Percentiles rank a stretch among this genome's conserved stretches.
These are phyloP conservation scores for Suncus etruscus DNA, from an alignment of 2,113 vertebrate species.

Conservation along the genomic window DNA sequence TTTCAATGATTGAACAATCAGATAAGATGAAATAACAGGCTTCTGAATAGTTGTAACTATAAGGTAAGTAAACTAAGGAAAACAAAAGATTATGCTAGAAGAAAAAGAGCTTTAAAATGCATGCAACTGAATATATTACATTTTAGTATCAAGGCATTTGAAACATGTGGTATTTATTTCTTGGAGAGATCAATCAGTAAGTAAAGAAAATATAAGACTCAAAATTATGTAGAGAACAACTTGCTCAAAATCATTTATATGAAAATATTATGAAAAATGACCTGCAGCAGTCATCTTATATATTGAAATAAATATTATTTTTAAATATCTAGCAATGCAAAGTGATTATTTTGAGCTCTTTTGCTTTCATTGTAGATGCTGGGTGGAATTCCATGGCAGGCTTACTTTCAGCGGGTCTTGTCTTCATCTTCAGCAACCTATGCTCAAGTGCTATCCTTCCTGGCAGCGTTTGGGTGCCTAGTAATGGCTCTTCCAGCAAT, in stretches of 20 bases:
- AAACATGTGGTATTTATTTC: not conserved
- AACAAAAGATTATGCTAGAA: not conserved
- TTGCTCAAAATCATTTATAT: too few relatives aligned
- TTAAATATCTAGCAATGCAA: not conserved
- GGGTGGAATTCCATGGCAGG: slow-evolving; percentile 98
- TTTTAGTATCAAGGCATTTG: not conserved
- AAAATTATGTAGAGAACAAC: too few relatives aligned
- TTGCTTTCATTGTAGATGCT: slow-evolving; percentile 89
- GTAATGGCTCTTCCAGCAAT: slow-evolving; percentile 96
- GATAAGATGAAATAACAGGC: not conserved
- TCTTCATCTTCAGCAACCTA: slow-evolving; percentile 98
- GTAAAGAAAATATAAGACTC: not conserved
- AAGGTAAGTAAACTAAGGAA: slow-evolving; percentile 9
- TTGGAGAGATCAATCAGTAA: too few relatives aligned
- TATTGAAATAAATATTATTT: not conserved
- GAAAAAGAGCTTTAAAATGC: not conserved
- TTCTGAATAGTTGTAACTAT: not conserved
- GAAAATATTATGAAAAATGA: too few relatives aligned
- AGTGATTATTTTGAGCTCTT: not conserved
- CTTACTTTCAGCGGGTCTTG: slow-evolving; percentile 98
- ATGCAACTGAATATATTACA: not conserved
- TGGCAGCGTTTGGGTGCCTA: slow-evolving; percentile 96
- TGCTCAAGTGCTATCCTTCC: slow-evolving; percentile 96
- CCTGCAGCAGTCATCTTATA: not conserved
- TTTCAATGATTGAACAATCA: not conserved